A percentile compares a stretch with the other conserved stretches of the same genome.
Conservation (phyloP, 2,888 invertebrate species). For the Scaptodrosophila latifasciaeformis region DNA sequence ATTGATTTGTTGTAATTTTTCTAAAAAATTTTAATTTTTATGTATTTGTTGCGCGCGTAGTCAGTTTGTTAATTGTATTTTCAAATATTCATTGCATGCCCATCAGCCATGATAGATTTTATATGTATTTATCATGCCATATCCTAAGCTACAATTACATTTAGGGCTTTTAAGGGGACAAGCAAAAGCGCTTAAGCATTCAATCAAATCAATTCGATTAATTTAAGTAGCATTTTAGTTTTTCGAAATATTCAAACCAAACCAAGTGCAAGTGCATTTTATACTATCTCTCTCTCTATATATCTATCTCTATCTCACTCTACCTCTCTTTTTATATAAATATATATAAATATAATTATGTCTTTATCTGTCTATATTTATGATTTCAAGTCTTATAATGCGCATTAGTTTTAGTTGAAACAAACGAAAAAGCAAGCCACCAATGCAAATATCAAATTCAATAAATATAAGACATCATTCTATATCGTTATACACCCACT, state of each 20-base stretch:
- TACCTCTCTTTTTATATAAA: constrained; percentile 12
- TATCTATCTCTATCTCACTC: constrained; percentile 14
- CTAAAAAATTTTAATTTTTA: constrained; percentile 25
- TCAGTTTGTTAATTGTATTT: constrained; percentile 37
- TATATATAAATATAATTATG: constrained; percentile 22
- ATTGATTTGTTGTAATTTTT: constrained; percentile 40
- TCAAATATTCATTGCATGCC: constrained; percentile 2
- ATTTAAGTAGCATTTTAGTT: constrained; percentile 29
- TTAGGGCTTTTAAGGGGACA: too few species aligned
- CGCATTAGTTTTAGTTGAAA: constrained; percentile 46
- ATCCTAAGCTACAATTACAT: too few species aligned
- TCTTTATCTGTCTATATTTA: constrained; percentile 26
- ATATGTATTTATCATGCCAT: too few species aligned
- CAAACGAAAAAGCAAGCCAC: constrained; percentile 5
- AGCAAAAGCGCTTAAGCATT: too few species aligned
- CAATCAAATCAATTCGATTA: too few species aligned
- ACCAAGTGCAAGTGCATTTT: constrained; percentile 30
- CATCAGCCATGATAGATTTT: too few species aligned
- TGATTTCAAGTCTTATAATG: constrained; percentile 33
- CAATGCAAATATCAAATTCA: too few species aligned
- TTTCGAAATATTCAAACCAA: constrained; percentile 26
- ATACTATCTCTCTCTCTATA: constrained; percentile 16
- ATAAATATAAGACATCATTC: too few species aligned
- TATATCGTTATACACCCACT: too few species aligned
- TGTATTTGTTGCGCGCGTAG: constrained; percentile 46